Evolutionary conservation across 2,797 vertebrate genomes (phyloP), one percentile per base, ranked within the genome.

Genomic region (Delichon dasypus): DNA sequence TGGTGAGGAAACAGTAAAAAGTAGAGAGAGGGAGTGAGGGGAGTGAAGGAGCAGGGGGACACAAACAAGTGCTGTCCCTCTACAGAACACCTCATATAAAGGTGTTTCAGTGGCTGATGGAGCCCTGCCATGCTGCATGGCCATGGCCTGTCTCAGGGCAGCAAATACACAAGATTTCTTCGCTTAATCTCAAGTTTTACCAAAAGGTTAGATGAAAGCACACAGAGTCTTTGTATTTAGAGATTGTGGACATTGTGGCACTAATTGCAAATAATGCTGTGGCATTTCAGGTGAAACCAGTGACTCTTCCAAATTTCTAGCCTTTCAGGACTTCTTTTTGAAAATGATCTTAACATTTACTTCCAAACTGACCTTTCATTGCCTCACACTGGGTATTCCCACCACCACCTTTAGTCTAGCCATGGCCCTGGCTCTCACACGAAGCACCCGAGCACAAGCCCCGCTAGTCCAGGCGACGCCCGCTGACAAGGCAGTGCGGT

Each of bases 31-130:
- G 32, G 54, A 64, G 29, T 67, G 60, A 55, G 0, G 0, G 36
- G 54, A 64, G 29, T 67, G 64, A 55, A 0, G 0, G 36, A 38
- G n/a, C 0, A 5, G 44, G 3, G 21, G 23, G 60, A 85, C 53
- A 57, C 55, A 85, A 86, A 90, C 38, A 45, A 89, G 82, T 4
- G 2, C 54, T 2, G 1, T 93, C 73, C 55, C 82, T 85, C 68
- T 74, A 64, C 57, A 16, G 2, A 36, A 65, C 47, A 53, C 64
- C 90, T 84, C 95, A 89, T 89, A 67, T 45, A 88, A 62, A 38
- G 90, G 75, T 54, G 15, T 38, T 90, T 47, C 74, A 54, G 88
- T 32, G 48, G 81, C 90, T 82, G 82, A 85, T 55, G 32, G 83
- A 88, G 61, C 9, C 36, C 61, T 45, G 88, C 72, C 15, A 2